phyloP scores from a whole-genome alignment of 2,888 invertebrate genomes.

The Aradus depressus region DNA sequence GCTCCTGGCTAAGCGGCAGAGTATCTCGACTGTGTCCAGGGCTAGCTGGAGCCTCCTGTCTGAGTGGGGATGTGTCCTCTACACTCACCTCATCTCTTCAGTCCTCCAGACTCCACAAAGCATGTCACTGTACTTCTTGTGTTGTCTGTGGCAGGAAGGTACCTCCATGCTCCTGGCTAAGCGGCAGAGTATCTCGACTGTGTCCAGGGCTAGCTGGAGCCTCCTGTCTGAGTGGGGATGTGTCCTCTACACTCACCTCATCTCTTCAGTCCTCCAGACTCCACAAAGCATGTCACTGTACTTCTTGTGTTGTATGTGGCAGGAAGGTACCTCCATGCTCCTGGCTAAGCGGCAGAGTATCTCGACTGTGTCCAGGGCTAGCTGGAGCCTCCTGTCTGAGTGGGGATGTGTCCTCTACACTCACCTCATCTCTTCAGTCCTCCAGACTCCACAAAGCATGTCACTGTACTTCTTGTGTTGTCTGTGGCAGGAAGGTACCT shows the following conservation, averaged over 20 bases:
- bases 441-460: conserved; percentile 13
- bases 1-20: conserved; percentile 3
- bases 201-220: conserved; percentile 5
- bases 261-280: conserved; percentile 12
- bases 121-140: conserved; percentile 13
- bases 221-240: conserved; percentile 6
- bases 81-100: conserved; percentile 11
- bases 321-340: conserved; percentile 9
- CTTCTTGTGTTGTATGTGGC: no score
- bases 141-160: no score
- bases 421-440: conserved; percentile 10
- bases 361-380: conserved; percentile 5
- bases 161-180: conserved; percentile 7
- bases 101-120: conserved; percentile 10
- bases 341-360: conserved; percentile 1
- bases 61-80: conserved; percentile 2
- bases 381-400: conserved; percentile 6
- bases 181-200: background rate
- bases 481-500: conserved; percentile 6
- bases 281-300: conserved; percentile 12
- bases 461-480: conserved; percentile 12
- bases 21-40: conserved; percentile 8
- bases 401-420: conserved; percentile 3
- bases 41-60: conserved; percentile 5
- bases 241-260: conserved; percentile 6